phyloP scores from a whole-genome alignment of 2,888 invertebrate species.

The Opisthograptis luteolata region DNA sequence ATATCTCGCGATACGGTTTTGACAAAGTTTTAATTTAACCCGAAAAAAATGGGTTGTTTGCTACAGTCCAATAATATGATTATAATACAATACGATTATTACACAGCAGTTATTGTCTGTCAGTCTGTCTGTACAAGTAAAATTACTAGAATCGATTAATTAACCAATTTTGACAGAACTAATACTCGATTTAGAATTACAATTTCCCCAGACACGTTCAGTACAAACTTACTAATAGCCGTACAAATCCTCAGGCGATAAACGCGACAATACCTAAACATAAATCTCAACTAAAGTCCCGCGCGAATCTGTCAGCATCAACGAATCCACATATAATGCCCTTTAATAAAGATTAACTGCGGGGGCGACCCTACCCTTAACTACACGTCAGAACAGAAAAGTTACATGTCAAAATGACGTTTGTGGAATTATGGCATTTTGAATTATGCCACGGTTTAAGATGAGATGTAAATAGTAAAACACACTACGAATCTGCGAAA shows the following conservation, averaged over 20 bases:
- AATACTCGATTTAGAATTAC: conserved; percentile 5
- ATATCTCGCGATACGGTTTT: too few species aligned
- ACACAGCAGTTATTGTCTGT: too few species aligned
- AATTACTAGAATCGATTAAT: too few species aligned
- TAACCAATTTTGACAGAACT: too few species aligned
- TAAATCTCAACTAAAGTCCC: conserved; percentile 36
- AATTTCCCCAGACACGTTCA: conserved; percentile 8
- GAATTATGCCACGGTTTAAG: too few species aligned
- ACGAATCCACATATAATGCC: conserved; percentile 68
- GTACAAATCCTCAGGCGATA: conserved; percentile 27
- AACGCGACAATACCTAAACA: conserved; percentile 34
- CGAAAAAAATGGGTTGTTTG: too few species aligned
- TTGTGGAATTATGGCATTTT: not conserved
- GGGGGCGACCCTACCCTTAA: conserved; percentile 53
- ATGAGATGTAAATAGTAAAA: too few species aligned
- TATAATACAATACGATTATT: too few species aligned
- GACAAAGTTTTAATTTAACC: too few species aligned
- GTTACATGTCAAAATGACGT: not conserved
- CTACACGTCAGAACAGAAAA: conserved; percentile 11
- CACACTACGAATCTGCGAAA: too few species aligned
- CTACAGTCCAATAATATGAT: too few species aligned
- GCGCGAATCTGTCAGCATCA: conserved; percentile 64
- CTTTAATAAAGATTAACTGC: conserved; percentile 77
- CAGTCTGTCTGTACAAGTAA: too few species aligned
- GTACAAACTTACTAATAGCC: conserved; percentile 33